Conservation (phyloP, 2,888 invertebrate species). For the Phanerotoma sp. region DNA sequence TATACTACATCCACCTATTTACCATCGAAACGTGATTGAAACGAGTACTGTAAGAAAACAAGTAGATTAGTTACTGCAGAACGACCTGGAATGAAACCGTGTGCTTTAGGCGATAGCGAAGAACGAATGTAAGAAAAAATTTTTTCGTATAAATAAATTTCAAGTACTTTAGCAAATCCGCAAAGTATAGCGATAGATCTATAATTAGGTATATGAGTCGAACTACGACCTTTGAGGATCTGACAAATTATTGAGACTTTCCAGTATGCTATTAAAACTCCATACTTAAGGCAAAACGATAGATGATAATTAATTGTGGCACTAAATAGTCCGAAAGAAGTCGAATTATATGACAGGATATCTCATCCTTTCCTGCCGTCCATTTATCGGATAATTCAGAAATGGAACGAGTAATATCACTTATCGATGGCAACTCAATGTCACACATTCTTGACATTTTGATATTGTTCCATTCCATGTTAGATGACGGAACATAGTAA, state of each 20-base stretch:
- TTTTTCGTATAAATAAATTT: too few relatives aligned
- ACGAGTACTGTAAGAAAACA: neutral
- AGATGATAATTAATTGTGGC: neutral
- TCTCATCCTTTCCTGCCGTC: neutral
- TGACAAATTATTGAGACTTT: neutral
- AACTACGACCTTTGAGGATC: too few relatives aligned
- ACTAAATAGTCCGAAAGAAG: neutral
- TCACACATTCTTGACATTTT: neutral
- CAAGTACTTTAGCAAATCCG: too few relatives aligned
- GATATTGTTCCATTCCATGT: neutral
- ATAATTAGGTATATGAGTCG: too few relatives aligned
- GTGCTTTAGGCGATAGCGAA: neutral
- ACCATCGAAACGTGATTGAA: neutral
- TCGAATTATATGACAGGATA: neutral
- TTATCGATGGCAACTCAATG: neutral
- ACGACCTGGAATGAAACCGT: neutral
- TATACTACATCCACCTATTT: neutral
- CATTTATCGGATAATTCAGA: neutral
- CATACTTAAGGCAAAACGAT: neutral
- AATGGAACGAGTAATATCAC: neutral
- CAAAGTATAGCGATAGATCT: too few relatives aligned
- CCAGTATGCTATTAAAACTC: neutral
- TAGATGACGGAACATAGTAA: neutral
- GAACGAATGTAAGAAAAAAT: too few relatives aligned
- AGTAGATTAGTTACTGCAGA: neutral